A percentile compares a stretch with the other conserved stretches of the same genome.
Evolutionary conservation across 2,113 vertebrate genomes (phyloP).

Genomic region (Vanacampus margaritifer): DNA sequence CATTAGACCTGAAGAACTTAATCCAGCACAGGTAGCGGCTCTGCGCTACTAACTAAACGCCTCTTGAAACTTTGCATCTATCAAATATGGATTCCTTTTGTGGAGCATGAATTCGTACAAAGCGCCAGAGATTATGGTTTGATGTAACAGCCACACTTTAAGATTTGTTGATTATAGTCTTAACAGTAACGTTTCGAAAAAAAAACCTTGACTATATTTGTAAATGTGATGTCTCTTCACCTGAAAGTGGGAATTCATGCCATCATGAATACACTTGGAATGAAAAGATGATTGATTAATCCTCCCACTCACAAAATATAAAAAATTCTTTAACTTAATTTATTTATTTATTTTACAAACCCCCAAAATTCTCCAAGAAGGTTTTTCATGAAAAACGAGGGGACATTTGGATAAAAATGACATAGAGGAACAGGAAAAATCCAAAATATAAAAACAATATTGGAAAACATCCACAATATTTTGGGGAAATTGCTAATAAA

Average conservation of each 20-base stretch:
- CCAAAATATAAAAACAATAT: too few species aligned
- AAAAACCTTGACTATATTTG: slow-evolving; percentile 6
- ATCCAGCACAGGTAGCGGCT: slow-evolving; percentile 49
- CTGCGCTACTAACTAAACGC: slow-evolving; percentile 32
- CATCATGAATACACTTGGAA: slow-evolving; percentile 8
- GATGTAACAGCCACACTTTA: slow-evolving; percentile 3
- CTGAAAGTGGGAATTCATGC: slow-evolving; percentile 12
- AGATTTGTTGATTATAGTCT: slow-evolving; percentile 17
- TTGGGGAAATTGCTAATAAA: too few species aligned
- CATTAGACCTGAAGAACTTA: slow-evolving; percentile 65
- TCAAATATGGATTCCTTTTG: slow-evolving; percentile 46
- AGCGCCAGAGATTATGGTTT: slow-evolving; percentile 20
- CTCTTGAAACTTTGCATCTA: slow-evolving; percentile 34
- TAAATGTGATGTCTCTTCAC: not conserved
- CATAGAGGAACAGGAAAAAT: too few species aligned
- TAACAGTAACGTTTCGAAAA: slow-evolving; percentile 6
- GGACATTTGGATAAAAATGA: too few species aligned
- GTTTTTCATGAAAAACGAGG: too few species aligned
- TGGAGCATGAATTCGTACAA: slow-evolving; percentile 39
- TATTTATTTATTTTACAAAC: too few species aligned
- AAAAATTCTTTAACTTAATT: too few species aligned
- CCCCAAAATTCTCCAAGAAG: too few species aligned
- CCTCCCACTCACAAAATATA: not conserved
- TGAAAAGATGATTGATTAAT: slow-evolving; percentile 22
- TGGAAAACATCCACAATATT: too few species aligned